A percentile compares a stretch with the other conserved stretches of the same genome.
Evolutionary conservation across 2,113 vertebrate genomes (phyloP).

Genomic region (Megaceryle torquata): DNA sequence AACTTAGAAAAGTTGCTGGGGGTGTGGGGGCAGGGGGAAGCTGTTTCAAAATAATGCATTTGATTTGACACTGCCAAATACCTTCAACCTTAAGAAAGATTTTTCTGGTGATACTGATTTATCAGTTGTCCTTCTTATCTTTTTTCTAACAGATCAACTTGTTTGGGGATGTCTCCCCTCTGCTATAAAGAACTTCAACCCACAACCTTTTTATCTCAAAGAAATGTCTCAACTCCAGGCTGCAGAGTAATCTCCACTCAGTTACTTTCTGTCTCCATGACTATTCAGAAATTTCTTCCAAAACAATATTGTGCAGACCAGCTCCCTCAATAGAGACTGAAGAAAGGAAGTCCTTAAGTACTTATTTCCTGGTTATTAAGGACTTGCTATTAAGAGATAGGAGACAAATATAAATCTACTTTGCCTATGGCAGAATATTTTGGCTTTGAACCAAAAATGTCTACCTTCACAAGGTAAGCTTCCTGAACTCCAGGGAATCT

Average conservation of each 20-base stretch:
- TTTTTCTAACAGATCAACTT: not conserved
- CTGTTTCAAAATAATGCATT: not conserved
- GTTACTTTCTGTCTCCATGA: not conserved
- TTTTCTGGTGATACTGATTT: not conserved
- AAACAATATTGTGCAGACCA: not conserved
- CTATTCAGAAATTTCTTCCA: not conserved
- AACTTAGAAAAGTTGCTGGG: not conserved
- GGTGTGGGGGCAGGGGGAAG: not conserved
- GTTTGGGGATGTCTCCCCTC: not conserved
- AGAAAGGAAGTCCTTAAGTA: slow-evolving; percentile 26
- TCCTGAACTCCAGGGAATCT: not conserved
- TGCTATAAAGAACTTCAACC: not conserved
- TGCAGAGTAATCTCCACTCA: not conserved
- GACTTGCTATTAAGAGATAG: not conserved
- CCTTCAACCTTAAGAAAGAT: not conserved
- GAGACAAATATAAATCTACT: not conserved
- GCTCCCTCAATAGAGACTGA: not conserved
- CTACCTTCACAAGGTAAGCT: not conserved
- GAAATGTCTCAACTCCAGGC: not conserved
- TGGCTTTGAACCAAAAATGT: not conserved
- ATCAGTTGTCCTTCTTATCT: not conserved
- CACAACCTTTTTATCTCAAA: not conserved
- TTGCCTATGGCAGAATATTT: not conserved
- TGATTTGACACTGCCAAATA: not conserved
- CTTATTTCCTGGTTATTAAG: slow-evolving; percentile 10